Evolutionary conservation across 1,140 invertebrate genomes (phyloP).

Genomic region (Drosophila lacertosa): DNA sequence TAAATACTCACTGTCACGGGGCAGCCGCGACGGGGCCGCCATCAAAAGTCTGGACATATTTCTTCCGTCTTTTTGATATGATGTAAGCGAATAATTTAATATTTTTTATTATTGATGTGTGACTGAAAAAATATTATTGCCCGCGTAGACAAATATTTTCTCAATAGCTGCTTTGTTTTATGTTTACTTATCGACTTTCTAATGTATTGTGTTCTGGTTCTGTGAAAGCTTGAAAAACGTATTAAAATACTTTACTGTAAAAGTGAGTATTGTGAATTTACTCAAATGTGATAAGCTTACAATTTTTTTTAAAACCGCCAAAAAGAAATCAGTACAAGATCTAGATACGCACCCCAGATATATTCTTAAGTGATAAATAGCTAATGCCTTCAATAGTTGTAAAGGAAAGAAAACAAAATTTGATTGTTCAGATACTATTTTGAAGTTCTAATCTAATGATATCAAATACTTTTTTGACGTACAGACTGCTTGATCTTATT

Average conservation of each 20-base stretch:
- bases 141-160: conserved; percentile 12
- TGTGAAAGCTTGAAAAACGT: not conserved
- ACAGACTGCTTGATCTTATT: conserved; percentile 12
- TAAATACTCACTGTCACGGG: conserved; percentile 50
- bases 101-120: conserved; percentile 21
- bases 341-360: not conserved
- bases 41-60: conserved; percentile 61
- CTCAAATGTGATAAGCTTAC: not conserved
- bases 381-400: too few species aligned
- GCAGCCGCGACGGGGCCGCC: conserved; percentile 38
- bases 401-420: conserved; percentile 4
- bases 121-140: conserved; percentile 29
- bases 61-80: not conserved
- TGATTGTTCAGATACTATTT: conserved; percentile 12
- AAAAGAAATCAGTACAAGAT: not conserved
- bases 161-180: conserved; percentile 27
- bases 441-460: not conserved
- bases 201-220: not conserved
- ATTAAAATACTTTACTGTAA: not conserved
- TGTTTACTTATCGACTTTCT: not conserved
- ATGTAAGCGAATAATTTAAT: conserved; percentile 27
- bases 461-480: not conserved
- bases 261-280: not conserved
- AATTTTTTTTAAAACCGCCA: not conserved
- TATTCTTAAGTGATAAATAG: not conserved